phyloP scores from a whole-genome alignment of 2,797 vertebrate genomes.

The Coregonus suidteri region DNA sequence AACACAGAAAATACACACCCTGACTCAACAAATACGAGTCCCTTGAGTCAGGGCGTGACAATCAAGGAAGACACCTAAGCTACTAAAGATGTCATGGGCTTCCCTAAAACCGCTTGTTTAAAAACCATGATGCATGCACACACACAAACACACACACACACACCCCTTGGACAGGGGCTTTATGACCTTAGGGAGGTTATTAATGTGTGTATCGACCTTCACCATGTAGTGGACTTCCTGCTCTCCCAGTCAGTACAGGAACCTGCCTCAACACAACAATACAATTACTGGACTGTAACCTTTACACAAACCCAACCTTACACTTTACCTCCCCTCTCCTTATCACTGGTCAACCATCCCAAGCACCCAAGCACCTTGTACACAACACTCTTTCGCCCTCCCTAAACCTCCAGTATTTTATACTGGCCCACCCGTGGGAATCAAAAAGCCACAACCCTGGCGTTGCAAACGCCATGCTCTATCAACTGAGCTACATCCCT shows the following conservation, averaged over 20 bases:
- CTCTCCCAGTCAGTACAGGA: slow-evolving; percentile 50
- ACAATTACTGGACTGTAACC: slow-evolving; percentile 13
- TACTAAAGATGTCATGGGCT: no score
- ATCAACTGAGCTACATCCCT: no score
- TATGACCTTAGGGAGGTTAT: slow-evolving; percentile 46
- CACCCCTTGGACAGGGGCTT: slow-evolving; percentile 46
- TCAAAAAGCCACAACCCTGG: no score
- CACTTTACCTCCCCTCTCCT: slow-evolving; percentile 30
- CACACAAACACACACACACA: slow-evolving; percentile 3
- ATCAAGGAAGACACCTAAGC: background rate
- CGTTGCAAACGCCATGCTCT: no score
- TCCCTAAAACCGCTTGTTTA: no score
- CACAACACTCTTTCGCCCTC: no score
- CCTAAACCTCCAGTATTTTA: no score
- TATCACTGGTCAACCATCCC: slow-evolving; percentile 53
- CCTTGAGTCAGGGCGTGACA: no score
- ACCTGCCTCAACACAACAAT: slow-evolving; percentile 67
- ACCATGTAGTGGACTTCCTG: slow-evolving; percentile 76
- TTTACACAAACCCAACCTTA: slow-evolving; percentile 43
- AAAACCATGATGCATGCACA: background rate
- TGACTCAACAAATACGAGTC: no score
- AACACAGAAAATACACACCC: no score
- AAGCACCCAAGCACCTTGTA: slow-evolving; percentile 23
- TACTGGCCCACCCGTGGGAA: no score
- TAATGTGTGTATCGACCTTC: slow-evolving; percentile 47